Conservation (phyloP, 2,113 vertebrate species). For the Thunnus maccoyii region DNA sequence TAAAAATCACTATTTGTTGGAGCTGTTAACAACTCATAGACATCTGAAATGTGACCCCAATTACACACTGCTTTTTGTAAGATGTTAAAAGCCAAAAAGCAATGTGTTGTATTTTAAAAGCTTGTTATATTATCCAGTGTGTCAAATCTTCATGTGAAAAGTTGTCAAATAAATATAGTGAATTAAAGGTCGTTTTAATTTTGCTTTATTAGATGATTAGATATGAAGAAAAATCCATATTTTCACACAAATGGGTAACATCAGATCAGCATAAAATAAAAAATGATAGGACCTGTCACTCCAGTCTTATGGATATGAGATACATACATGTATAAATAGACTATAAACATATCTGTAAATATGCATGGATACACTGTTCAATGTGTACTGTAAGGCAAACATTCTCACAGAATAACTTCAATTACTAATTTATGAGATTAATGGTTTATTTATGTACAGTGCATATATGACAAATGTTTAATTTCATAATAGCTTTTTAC, state of each 20-base stretch:
- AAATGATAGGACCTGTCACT: not conserved
- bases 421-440: not conserved
- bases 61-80: too few species aligned
- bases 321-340: conserved; percentile 24
- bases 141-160: too few species aligned
- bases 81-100: too few species aligned
- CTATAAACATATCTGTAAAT: not conserved
- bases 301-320: not conserved
- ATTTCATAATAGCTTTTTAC: not conserved
- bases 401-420: not conserved
- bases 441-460: conserved; percentile 16
- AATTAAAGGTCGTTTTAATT: not conserved
- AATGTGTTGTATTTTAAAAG: too few species aligned
- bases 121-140: too few species aligned
- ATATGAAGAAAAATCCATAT: not conserved
- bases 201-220: conserved; percentile 9
- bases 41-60: too few species aligned
- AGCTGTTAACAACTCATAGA: too few species aligned
- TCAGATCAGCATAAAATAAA: not conserved
- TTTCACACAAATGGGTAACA: not conserved
- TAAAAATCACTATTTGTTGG: too few species aligned
- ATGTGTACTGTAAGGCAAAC: conserved; percentile 23
- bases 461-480: not conserved
- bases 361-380: conserved; percentile 15
- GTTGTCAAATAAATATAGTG: too few species aligned